Percentiles rank a stretch among this genome's conserved stretches.
These are phyloP conservation scores for Drosophila pseudotalamancana DNA, from an alignment of 2,888 invertebrate genomes.

Conservation along the genomic window DNA sequence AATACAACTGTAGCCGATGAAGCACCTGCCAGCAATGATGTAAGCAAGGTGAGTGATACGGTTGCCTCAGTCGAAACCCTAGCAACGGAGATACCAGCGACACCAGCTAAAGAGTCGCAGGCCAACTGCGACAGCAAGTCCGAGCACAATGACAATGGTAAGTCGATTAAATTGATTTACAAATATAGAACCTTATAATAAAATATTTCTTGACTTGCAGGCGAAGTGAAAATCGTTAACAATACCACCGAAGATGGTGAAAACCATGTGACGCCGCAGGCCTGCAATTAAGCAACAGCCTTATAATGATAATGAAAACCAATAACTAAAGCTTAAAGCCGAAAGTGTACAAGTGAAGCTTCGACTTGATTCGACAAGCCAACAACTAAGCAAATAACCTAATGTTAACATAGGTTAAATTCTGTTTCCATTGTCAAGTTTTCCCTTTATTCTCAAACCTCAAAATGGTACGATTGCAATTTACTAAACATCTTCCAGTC, in stretches of 20 bases:
- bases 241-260: constrained; percentile 74
- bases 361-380: constrained; percentile 46
- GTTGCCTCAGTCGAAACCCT: constrained; percentile 25
- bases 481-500: constrained; percentile 43
- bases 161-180: constrained; percentile 14
- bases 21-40: constrained; percentile 42
- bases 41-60: constrained; percentile 40
- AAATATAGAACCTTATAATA: background rate
- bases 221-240: constrained; percentile 82
- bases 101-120: constrained; percentile 52
- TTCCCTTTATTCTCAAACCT: constrained; percentile 28
- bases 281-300: constrained; percentile 75
- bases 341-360: constrained; percentile 57
- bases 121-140: constrained; percentile 60
- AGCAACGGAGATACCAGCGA: constrained; percentile 38
- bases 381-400: constrained; percentile 44
- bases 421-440: constrained; percentile 38
- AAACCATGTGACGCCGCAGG: constrained; percentile 81
- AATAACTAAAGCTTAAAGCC: constrained; percentile 52
- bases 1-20: constrained; percentile 22
- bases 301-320: constrained; percentile 35
- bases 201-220: constrained; percentile 49
- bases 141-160: constrained; percentile 75
- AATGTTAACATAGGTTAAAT: constrained; percentile 26
- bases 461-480: constrained; percentile 36